Conservation (phyloP, 2,797 vertebrate species). For the Sebastolobus alascanus region DNA sequence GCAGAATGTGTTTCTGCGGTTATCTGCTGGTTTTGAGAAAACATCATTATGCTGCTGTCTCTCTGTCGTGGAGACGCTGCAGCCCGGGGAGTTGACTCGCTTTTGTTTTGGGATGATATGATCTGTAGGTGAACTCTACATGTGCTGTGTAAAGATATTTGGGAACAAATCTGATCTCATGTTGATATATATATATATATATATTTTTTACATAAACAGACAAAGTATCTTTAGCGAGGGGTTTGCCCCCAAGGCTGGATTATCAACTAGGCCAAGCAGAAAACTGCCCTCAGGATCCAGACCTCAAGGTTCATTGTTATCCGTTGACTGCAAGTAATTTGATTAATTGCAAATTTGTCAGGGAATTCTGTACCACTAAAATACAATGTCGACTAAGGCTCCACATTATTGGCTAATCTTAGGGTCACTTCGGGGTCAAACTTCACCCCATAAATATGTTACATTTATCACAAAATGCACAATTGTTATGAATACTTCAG, state of each 20-base stretch:
- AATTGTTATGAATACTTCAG: no score
- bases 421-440: no score
- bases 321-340: not conserved
- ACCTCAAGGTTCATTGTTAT: not conserved
- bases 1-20: not conserved
- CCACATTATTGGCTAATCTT: not conserved
- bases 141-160: not conserved
- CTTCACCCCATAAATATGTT: no score
- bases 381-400: not conserved
- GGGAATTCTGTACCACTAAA: not conserved
- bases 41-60: not conserved
- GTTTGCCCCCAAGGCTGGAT: not conserved
- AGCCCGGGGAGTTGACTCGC: not conserved
- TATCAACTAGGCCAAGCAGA: not conserved
- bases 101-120: slow-evolving; percentile 18
- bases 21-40: not conserved
- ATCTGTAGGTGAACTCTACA: not conserved
- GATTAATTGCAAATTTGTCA: not conserved
- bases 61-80: not conserved
- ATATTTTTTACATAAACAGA: not conserved
- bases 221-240: not conserved
- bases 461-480: no score
- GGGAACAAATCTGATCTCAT: not conserved
- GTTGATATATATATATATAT: not conserved
- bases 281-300: not conserved